Percentiles rank a stretch among this genome's conserved stretches.
Conservation (phyloP, 2,888 invertebrate genomes). For the Yponomeuta plumbellus region DNA sequence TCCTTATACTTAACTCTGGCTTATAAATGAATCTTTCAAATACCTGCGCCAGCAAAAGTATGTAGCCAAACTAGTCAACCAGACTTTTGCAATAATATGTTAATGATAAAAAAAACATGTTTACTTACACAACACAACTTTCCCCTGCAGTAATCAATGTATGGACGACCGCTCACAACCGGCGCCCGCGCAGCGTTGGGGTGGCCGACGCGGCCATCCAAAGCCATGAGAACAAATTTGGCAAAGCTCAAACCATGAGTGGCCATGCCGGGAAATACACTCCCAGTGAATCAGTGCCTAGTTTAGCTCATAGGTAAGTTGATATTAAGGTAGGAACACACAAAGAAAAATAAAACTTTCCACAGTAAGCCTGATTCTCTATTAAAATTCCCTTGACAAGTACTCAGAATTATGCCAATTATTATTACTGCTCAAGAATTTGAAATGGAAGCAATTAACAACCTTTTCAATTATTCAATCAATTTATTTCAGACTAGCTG, state of each 20-base stretch:
- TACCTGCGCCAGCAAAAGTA: not conserved
- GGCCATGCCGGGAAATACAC: conserved; percentile 90
- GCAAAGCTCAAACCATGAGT: conserved; percentile 85
- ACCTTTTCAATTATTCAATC: too few species aligned
- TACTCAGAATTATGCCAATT: not conserved
- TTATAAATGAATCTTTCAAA: too few species aligned
- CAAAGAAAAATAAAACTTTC: not conserved
- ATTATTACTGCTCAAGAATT: too few species aligned
- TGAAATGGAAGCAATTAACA: too few species aligned
- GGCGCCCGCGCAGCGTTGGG: conserved; percentile 70
- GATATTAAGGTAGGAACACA: not conserved
- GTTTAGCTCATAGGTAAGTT: conserved; percentile 66
- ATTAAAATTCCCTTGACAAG: not conserved
- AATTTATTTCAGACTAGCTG: too few species aligned
- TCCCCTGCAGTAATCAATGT: conserved; percentile 85
- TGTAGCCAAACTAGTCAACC: not conserved
- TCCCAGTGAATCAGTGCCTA: conserved; percentile 78
- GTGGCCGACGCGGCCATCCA: conserved; percentile 52
- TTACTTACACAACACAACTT: not conserved
- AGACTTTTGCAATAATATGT: not conserved
- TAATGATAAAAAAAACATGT: not conserved
- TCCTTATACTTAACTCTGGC: too few species aligned
- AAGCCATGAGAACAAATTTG: conserved; percentile 82
- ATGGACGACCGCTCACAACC: conserved; percentile 86
- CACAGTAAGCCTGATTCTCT: not conserved